phyloP scores from a whole-genome alignment of 2,797 vertebrate species.

The Acomys russatus region DNA sequence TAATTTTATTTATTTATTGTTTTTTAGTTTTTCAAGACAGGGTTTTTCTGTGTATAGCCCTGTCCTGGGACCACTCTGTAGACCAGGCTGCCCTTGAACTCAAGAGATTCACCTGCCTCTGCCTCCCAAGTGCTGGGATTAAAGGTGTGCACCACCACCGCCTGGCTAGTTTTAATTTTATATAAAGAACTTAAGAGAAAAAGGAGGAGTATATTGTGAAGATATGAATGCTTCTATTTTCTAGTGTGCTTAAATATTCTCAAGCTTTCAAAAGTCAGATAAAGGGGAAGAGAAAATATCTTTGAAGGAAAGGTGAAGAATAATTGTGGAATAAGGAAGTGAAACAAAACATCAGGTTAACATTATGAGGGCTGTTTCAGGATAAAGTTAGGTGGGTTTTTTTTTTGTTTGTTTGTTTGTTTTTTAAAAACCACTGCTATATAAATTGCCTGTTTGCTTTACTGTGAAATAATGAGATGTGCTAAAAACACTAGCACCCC shows the following conservation, averaged over 20 bases:
- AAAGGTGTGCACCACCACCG: background rate
- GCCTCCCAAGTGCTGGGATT: background rate
- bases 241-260: conserved; percentile 9
- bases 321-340: conserved; percentile 67
- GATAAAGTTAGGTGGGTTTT: background rate
- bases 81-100: background rate
- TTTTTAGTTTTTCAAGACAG: background rate
- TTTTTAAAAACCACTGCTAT: background rate
- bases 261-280: conserved; percentile 7
- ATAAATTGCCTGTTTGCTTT: conserved; percentile 64
- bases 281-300: background rate
- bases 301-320: background rate
- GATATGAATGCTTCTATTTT: conserved; percentile 16
- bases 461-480: conserved; percentile 8
- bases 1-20: too few species aligned
- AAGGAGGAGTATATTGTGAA: background rate
- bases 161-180: background rate
- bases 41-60: background rate
- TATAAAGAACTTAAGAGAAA: background rate
- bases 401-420: background rate
- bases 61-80: too few species aligned
- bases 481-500: background rate
- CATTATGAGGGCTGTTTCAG: conserved; percentile 46
- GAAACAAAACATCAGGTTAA: conserved; percentile 67
- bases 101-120: background rate